These are phyloP conservation scores for Dromaius novaehollandiae DNA, from an alignment of 2,113 vertebrate genomes.

Conservation along the genomic window DNA sequence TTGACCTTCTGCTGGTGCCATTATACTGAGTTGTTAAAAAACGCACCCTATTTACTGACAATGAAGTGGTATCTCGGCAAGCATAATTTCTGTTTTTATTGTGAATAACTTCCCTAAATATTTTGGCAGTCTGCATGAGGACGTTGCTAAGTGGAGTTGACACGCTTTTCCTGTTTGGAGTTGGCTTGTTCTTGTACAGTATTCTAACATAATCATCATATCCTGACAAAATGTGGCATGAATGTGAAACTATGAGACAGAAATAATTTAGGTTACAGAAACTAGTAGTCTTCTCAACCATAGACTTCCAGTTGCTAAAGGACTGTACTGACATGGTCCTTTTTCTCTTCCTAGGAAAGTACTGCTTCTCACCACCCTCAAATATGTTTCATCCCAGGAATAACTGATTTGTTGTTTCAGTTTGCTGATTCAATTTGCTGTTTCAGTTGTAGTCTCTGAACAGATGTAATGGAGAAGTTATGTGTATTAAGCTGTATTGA, in stretches of 20 bases:
- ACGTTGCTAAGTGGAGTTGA: background rate
- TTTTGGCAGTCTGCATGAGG: slow-evolving; percentile 26
- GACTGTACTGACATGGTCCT: background rate
- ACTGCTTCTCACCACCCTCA: background rate
- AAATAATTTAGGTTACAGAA: background rate
- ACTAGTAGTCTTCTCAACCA: background rate
- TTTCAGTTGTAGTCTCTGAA: background rate
- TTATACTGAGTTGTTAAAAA: background rate
- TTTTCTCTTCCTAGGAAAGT: background rate
- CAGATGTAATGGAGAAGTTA: background rate
- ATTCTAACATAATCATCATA: background rate
- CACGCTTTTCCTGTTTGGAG: slow-evolving; percentile 10
- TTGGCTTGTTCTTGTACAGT: slow-evolving; percentile 16
- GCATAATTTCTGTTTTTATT: background rate
- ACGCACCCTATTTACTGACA: background rate
- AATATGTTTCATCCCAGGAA: background rate
- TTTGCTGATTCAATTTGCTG: background rate
- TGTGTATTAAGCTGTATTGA: background rate
- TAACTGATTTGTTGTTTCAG: background rate
- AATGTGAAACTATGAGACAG: background rate
- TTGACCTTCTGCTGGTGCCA: background rate
- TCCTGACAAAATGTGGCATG: background rate
- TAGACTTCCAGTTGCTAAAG: background rate
- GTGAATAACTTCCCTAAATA: slow-evolving; percentile 25
- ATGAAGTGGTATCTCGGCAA: background rate